These are phyloP conservation scores for Balaeniceps rex DNA, from an alignment of 2,113 vertebrate genomes.

Conservation along the genomic window DNA sequence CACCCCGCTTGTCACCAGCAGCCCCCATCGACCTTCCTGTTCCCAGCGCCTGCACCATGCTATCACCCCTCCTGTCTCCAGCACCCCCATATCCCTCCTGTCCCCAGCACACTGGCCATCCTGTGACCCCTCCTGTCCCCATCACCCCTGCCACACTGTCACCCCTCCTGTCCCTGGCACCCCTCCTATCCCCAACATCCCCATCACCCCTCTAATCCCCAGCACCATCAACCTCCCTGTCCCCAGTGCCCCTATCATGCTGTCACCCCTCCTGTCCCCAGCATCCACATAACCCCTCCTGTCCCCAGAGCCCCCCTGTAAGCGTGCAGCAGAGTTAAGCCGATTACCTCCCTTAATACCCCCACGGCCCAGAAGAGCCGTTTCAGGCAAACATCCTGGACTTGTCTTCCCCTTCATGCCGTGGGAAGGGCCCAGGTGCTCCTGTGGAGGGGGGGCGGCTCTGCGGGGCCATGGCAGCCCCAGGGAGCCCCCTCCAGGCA, in stretches of 20 bases:
- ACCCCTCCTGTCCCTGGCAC: neutral
- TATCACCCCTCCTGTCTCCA: neutral
- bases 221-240: neutral
- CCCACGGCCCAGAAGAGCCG: neutral
- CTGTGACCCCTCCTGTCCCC: neutral
- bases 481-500: neutral
- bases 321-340: neutral
- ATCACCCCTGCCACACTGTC: neutral
- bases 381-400: neutral
- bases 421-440: accelerated
- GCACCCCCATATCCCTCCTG: neutral
- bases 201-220: neutral
- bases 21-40: neutral
- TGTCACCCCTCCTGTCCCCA: neutral
- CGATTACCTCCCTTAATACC: constrained; percentile 36
- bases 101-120: neutral
- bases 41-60: neutral
- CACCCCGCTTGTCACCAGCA: neutral
- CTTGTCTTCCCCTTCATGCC: accelerated
- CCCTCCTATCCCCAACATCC: neutral
- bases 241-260: neutral
- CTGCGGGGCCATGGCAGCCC: neutral
- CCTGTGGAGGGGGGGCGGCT: neutral
- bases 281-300: neutral
- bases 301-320: neutral